A percentile compares a stretch with the other conserved stretches of the same genome.
These are phyloP conservation scores for Galaxea fascicularis DNA, from an alignment of 92 coral and sea anemone genomes.

Conservation along the genomic window DNA sequence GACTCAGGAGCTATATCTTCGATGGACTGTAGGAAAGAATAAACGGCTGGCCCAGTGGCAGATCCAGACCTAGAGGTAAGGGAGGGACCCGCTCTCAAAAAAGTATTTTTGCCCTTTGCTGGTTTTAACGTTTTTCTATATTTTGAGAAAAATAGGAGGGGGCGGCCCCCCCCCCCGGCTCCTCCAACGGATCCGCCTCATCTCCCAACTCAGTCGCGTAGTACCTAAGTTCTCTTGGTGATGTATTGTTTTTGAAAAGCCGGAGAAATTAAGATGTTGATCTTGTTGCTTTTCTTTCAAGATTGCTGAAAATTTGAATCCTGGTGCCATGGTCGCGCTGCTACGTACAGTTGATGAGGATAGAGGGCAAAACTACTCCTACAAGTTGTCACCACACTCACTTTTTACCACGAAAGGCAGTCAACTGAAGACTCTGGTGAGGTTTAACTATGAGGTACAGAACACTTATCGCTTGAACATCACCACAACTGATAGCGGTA, in stretches of 20 bases:
- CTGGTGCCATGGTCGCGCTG: slow-evolving; percentile 56
- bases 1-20: too few relatives aligned
- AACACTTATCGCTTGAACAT: slow-evolving; percentile 49
- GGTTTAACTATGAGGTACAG: slow-evolving; percentile 68
- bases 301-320: slow-evolving; percentile 68
- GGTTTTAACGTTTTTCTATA: too few relatives aligned
- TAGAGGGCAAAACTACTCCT: slow-evolving; percentile 47
- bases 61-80: too few relatives aligned
- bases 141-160: too few relatives aligned
- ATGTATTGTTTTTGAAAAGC: not conserved
- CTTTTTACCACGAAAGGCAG: slow-evolving; percentile 42
- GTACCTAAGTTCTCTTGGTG: not conserved
- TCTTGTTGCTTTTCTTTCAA: not conserved
- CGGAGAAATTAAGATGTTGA: not conserved
- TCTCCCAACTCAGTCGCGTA: too few relatives aligned
- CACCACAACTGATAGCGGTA: slow-evolving; percentile 66
- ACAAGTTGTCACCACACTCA: slow-evolving; percentile 33
- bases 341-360: slow-evolving; percentile 65
- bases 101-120: too few relatives aligned
- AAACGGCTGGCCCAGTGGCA: too few relatives aligned
- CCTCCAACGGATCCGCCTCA: too few relatives aligned
- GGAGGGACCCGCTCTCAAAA: too few relatives aligned
- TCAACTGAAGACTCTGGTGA: slow-evolving; percentile 52
- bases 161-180: too few relatives aligned
- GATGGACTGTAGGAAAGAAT: too few relatives aligned